These are phyloP conservation scores for Alectoris magna DNA, from an alignment of 2,797 vertebrate genomes.

Conservation along the genomic window DNA sequence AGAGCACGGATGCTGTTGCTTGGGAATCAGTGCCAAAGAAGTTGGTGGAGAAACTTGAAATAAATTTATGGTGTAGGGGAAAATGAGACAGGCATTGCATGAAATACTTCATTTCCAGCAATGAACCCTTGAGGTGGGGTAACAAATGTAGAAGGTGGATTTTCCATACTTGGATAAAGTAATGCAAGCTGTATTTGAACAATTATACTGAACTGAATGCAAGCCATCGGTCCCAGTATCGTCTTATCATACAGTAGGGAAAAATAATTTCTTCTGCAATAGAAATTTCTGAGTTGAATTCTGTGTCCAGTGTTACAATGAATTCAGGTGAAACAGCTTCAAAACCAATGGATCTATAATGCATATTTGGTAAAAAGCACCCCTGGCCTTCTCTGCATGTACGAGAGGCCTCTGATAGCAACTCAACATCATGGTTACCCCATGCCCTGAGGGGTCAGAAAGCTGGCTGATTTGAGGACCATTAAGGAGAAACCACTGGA, in stretches of 20 bases:
- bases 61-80: background rate
- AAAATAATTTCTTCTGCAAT: background rate
- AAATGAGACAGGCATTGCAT: background rate
- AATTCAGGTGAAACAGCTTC: background rate
- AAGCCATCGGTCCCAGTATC: background rate
- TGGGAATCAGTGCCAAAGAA: conserved; percentile 42
- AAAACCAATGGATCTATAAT: background rate
- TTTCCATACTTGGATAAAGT: background rate
- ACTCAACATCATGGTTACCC: background rate
- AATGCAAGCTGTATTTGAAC: background rate
- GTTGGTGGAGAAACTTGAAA: background rate
- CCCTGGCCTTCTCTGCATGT: background rate
- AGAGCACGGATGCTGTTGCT: background rate
- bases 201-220: background rate
- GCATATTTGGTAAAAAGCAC: background rate
- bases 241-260: background rate
- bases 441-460: background rate
- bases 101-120: background rate
- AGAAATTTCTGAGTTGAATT: background rate
- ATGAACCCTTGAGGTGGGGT: background rate
- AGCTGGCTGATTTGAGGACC: background rate
- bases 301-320: background rate
- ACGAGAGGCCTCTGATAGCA: background rate
- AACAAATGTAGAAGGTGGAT: background rate
- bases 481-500: background rate